These are phyloP conservation scores for Pomacea canaliculata DNA, from an alignment of 2,888 invertebrate genomes.

Conservation along the genomic window DNA sequence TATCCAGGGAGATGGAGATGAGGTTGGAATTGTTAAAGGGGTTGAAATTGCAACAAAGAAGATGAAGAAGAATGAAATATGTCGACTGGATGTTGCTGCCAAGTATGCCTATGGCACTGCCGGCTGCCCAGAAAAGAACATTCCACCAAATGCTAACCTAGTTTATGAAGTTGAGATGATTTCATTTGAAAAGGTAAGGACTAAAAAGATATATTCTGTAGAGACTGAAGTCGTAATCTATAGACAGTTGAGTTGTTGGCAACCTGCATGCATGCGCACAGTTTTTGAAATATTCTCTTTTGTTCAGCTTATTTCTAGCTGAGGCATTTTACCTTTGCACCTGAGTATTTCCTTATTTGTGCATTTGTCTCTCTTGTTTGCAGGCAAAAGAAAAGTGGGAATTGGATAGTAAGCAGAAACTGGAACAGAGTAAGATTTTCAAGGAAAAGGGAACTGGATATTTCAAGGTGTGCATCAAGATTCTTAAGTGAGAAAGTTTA, in stretches of 20 bases:
- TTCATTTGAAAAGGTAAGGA: conserved; percentile 82
- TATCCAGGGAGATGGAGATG: conserved; percentile 86
- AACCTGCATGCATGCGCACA: not conserved
- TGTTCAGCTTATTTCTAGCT: not conserved
- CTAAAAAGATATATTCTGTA: conserved; percentile 4
- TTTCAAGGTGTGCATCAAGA: conserved; percentile 76
- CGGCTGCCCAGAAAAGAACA: conserved; percentile 79
- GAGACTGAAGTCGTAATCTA: not conserved
- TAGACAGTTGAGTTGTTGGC: no score
- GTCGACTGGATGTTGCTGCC: conserved; percentile 76
- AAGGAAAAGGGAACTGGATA: conserved; percentile 93
- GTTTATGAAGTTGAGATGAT: conserved; percentile 83
- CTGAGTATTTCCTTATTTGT: no score
- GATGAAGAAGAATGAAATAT: conserved; percentile 84
- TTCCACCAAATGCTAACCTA: conserved; percentile 81
- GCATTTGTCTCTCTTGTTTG: conserved; percentile 21
- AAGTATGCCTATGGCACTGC: conserved; percentile 83
- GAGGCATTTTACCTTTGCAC: not conserved
- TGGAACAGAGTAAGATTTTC: conserved; percentile 84
- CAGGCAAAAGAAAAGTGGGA: conserved; percentile 86
- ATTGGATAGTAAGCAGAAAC: conserved; percentile 82
- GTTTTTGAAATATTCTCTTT: not conserved
- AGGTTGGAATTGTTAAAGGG: conserved; percentile 82
- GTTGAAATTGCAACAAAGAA: conserved; percentile 73
- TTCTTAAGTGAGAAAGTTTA: no score